Base-by-base conservation (phyloP, 2,797 vertebrate species). In the Smutsia temminckii region DNA sequence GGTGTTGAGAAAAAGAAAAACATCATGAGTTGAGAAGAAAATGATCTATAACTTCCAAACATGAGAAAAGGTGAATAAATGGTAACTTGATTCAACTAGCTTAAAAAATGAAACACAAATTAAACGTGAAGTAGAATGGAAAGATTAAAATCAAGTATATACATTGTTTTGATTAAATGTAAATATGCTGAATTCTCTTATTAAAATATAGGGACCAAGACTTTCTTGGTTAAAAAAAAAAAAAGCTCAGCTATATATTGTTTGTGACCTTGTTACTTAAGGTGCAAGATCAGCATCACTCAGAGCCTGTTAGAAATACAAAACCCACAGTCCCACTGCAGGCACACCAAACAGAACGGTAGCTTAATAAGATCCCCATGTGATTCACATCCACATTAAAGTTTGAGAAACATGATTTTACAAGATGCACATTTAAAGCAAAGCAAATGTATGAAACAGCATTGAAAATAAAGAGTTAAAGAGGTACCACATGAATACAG, bases 131-230 rank as follows among this genome's bases (percentile, higher is more conserved):
- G 14, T 46, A 87, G 57, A 87, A 88, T 61, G 20, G 17, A 72
- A 91, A 91, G 49, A 61, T 72, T 66, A 68, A 89, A 93, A n/a
- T 63, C 40, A 91, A 91, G n/a, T 20, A 34, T 72, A 91, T 23
- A 25, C 10, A 10, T 84, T 80, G 49, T 53, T 86, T 75, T 66
- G 20, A 61, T 51, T 72, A 66, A 53, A 66, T 79, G 32, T 91
- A 34, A 84, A 46, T 84, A 55, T 66, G 64, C 13, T n/a, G 7
- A 84, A 78, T 51, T 66, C 46, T 55, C 55, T 72, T 63, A 40
- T 53, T 78, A 71, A 91, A 81, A 72, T 29, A 78, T 13, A 86
- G 37, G 85, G 57, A 83, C 9, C 14, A 18, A 66, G 64, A 12
- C 25, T 74, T 87, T 84, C 49, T 34, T 42, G 13, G 13, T 88